These are phyloP conservation scores for Nemopilema nomurai DNA, from an alignment of 30 jellyfish, hydroid and myxozoan species.

Conservation along the genomic window DNA sequence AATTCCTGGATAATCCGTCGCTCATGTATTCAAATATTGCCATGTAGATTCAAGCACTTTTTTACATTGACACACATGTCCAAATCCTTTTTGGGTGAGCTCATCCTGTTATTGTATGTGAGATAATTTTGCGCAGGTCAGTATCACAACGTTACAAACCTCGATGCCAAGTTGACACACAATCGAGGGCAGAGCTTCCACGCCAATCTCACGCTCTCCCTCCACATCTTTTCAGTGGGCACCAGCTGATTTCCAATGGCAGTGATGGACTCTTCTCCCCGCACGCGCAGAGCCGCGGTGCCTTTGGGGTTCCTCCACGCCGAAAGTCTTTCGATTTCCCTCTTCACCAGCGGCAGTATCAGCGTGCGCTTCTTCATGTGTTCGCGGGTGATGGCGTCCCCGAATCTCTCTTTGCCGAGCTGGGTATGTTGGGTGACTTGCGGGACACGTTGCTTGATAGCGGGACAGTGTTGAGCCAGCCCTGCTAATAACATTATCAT, in stretches of 20 bases:
- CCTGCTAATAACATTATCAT: conserved; percentile 56
- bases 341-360: conserved; percentile 74
- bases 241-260: conserved; percentile 86
- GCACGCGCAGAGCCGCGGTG: conserved; percentile 51
- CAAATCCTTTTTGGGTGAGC: no score
- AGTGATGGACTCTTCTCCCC: conserved; percentile 87
- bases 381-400: conserved; percentile 87
- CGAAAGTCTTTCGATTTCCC: conserved; percentile 94
- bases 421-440: conserved; percentile 44
- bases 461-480: conserved; percentile 92
- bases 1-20: no score
- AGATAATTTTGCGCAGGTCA: background rate
- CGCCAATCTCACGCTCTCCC: conserved; percentile 91
- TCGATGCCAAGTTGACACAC: conserved; percentile 77
- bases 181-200: conserved; percentile 93
- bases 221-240: conserved; percentile 91
- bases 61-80: no score
- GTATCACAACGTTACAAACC: conserved; percentile 42
- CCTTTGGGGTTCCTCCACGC: conserved; percentile 97
- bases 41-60: no score
- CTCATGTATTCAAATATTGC: no score
- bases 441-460: conserved; percentile 66
- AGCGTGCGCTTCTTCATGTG: conserved; percentile 82
- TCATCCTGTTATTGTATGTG: background rate
- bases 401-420: conserved; percentile 61